Conservation (phyloP, 2,888 invertebrate genomes). For the Microdon myrmicae region DNA sequence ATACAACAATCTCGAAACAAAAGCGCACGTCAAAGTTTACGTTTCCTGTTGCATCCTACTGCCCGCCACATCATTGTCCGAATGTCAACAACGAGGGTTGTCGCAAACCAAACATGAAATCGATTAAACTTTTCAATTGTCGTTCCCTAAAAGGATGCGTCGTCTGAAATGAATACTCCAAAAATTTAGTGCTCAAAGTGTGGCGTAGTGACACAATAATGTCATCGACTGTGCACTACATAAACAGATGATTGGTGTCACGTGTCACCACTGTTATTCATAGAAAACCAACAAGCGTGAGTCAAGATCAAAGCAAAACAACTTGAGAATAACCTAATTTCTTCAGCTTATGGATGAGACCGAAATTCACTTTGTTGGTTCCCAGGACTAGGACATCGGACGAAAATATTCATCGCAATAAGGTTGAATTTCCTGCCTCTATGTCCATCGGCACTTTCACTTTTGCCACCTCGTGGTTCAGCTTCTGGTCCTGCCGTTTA, state of each 20-base stretch:
- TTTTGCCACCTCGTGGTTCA: conserved; percentile 24
- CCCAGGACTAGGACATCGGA: conserved; percentile 14
- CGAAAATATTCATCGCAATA: conserved; percentile 20
- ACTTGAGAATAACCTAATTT: conserved; percentile 47
- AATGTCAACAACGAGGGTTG: conserved; percentile 21
- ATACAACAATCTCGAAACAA: no score
- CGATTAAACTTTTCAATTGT: conserved; percentile 11
- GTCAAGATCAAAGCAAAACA: conserved; percentile 57
- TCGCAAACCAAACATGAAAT: conserved; percentile 14
- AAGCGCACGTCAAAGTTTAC: conserved; percentile 39
- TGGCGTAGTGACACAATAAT: no score
- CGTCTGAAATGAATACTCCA: no score
- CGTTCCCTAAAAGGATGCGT: no score
- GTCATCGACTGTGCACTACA: no score
- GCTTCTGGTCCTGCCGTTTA: not conserved
- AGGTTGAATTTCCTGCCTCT: conserved; percentile 37
- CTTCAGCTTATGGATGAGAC: conserved; percentile 21
- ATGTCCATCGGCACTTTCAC: conserved; percentile 45
- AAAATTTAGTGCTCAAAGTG: no score
- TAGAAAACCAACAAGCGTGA: conserved; percentile 44
- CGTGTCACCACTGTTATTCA: conserved; percentile 27
- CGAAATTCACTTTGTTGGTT: conserved; percentile 13
- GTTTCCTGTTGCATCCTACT: conserved; percentile 43
- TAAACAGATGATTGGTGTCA: conserved; percentile 35
- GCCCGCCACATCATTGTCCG: conserved; percentile 18